These are phyloP conservation scores for Netelia virgata DNA, from an alignment of 2,888 invertebrate genomes.

Conservation along the genomic window DNA sequence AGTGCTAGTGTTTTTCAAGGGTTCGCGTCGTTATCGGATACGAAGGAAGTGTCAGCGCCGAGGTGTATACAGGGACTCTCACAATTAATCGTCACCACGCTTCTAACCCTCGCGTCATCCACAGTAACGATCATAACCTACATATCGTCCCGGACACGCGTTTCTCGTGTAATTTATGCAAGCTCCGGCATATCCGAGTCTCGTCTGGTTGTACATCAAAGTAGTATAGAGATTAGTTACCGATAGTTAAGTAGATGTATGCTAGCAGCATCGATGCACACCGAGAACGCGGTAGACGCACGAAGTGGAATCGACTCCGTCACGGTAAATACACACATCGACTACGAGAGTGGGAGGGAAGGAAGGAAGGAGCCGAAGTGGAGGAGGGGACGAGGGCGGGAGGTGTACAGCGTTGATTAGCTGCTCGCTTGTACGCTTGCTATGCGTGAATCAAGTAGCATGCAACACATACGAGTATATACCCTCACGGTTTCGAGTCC, in stretches of 20 bases:
- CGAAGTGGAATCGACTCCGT: constrained; percentile 73
- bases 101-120: background rate
- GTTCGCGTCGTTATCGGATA: background rate
- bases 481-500: background rate
- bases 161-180: constrained; percentile 16
- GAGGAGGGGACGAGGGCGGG: constrained; percentile 23
- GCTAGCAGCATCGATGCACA: constrained; percentile 56
- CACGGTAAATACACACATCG: constrained; percentile 75
- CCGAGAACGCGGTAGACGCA: constrained; percentile 67
- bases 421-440: constrained; percentile 76
- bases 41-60: background rate
- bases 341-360: background rate
- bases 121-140: constrained; percentile 5
- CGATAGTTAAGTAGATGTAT: constrained; percentile 50
- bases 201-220: constrained; percentile 26
- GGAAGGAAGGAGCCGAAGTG: constrained; percentile 3
- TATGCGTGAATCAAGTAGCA: constrained; percentile 69
- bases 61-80: background rate
- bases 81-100: background rate
- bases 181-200: constrained; percentile 21
- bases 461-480: constrained; percentile 47
- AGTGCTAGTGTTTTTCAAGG: background rate
- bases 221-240: constrained; percentile 34
- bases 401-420: constrained; percentile 79
- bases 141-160: background rate